phyloP scores from a whole-genome alignment of 2,888 invertebrate genomes.

The Mellilla xanthometata region DNA sequence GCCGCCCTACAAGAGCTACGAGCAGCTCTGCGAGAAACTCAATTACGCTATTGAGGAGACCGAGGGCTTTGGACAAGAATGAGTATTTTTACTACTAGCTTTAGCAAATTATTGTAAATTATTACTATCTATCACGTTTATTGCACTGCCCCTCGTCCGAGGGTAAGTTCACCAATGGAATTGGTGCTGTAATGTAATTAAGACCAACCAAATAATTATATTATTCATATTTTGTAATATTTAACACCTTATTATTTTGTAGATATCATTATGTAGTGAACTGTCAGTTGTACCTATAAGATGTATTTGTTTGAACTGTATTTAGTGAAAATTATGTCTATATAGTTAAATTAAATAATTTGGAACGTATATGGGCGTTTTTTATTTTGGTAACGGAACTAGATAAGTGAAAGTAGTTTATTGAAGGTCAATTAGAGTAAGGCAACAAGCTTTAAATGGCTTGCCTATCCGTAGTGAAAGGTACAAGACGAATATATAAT shows the following conservation, averaged over 20 bases:
- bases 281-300: slow-evolving; percentile 66
- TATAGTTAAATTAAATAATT: slow-evolving; percentile 71
- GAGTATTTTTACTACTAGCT: slow-evolving; percentile 54
- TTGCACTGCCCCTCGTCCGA: slow-evolving; percentile 66
- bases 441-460: too few species aligned
- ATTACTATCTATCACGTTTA: slow-evolving; percentile 56
- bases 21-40: slow-evolving; percentile 98
- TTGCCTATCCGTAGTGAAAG: too few species aligned
- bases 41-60: slow-evolving; percentile 99
- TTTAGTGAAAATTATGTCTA: slow-evolving; percentile 62
- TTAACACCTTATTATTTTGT: slow-evolving; percentile 67
- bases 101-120: slow-evolving; percentile 69
- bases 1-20: slow-evolving; percentile 99
- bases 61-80: slow-evolving; percentile 99
- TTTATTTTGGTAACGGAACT: too few species aligned
- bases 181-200: slow-evolving; percentile 68
- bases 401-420: neutral
- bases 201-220: slow-evolving; percentile 82
- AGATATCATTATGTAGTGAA: slow-evolving; percentile 76
- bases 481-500: too few species aligned
- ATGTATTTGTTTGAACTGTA: slow-evolving; percentile 75
- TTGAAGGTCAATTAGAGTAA: neutral
- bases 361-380: slow-evolving; percentile 18
- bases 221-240: slow-evolving; percentile 70
- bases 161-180: slow-evolving; percentile 67